Evolutionary conservation across 2,113 vertebrate species (phyloP).

Genomic region (Indicator maculatus): DNA sequence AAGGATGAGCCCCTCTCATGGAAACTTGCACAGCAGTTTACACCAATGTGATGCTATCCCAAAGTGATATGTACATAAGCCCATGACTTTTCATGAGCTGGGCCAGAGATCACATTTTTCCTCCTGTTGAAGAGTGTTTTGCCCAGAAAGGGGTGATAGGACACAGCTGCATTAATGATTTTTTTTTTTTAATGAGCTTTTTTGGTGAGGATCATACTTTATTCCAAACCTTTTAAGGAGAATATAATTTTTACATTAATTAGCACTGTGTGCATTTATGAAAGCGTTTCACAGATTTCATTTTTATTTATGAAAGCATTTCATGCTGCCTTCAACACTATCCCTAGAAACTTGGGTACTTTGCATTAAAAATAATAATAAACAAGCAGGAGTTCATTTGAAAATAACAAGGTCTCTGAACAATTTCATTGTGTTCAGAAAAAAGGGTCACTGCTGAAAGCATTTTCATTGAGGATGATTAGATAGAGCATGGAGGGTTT

Average conservation of each 20-base stretch:
- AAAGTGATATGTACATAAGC: neutral
- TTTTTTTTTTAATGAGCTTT: neutral
- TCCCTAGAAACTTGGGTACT: constrained; percentile 33
- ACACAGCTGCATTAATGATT: neutral
- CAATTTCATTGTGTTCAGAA: constrained; percentile 54
- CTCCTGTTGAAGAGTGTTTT: neutral
- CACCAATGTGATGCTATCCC: neutral
- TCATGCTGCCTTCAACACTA: neutral
- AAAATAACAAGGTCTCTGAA: constrained; percentile 60
- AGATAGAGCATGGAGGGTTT: neutral
- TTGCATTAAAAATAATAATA: constrained; percentile 42
- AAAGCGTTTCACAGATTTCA: constrained; percentile 21
- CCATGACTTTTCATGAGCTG: neutral
- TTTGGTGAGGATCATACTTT: neutral
- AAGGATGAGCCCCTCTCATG: neutral
- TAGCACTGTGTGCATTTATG: neutral
- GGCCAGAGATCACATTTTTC: neutral
- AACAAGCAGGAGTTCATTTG: constrained; percentile 43
- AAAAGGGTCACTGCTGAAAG: constrained; percentile 49
- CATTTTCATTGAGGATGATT: constrained; percentile 44
- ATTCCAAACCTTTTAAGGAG: neutral
- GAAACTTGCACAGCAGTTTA: neutral
- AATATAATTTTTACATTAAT: constrained; percentile 15
- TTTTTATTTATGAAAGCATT: constrained; percentile 53
- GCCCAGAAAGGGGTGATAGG: neutral